Evolutionary conservation across 2,797 vertebrate genomes (phyloP).

Genomic region (Pachyuromys duprasi): DNA sequence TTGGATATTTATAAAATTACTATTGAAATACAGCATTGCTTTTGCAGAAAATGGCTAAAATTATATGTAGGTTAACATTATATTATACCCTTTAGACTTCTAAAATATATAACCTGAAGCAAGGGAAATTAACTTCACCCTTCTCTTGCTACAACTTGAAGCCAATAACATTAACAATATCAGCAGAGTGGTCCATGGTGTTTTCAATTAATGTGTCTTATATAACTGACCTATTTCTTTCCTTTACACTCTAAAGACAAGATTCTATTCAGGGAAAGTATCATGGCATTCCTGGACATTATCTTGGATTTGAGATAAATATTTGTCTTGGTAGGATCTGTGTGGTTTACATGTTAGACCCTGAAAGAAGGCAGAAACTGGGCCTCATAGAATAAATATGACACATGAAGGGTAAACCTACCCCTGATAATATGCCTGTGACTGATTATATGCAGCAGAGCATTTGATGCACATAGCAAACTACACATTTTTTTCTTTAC

Average conservation of each 20-base stretch:
- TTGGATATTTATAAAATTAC: constrained; percentile 71
- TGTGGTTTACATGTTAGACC: not conserved
- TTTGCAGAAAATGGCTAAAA: constrained; percentile 67
- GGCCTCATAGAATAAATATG: not conserved
- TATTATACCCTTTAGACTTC: constrained; percentile 69
- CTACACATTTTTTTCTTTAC: not conserved
- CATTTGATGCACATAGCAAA: not conserved
- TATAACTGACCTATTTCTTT: constrained; percentile 68
- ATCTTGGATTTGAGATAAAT: not conserved
- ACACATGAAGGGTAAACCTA: not conserved
- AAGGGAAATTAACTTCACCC: constrained; percentile 76
- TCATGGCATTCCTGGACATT: not conserved
- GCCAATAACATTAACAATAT: constrained; percentile 61
- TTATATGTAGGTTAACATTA: constrained; percentile 66
- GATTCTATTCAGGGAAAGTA: not conserved
- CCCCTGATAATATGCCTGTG: not conserved
- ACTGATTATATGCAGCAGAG: not conserved
- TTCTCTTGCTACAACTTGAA: constrained; percentile 60
- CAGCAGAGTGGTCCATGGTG: constrained; percentile 23
- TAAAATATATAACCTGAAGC: constrained; percentile 62
- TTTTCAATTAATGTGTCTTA: constrained; percentile 59
- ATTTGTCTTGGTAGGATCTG: not conserved
- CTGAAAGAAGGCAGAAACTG: not conserved
- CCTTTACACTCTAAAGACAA: not conserved
- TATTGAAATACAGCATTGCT: constrained; percentile 56